Base-by-base conservation (phyloP, 2,113 vertebrate genomes). In the Dipodomys ordii region DNA sequence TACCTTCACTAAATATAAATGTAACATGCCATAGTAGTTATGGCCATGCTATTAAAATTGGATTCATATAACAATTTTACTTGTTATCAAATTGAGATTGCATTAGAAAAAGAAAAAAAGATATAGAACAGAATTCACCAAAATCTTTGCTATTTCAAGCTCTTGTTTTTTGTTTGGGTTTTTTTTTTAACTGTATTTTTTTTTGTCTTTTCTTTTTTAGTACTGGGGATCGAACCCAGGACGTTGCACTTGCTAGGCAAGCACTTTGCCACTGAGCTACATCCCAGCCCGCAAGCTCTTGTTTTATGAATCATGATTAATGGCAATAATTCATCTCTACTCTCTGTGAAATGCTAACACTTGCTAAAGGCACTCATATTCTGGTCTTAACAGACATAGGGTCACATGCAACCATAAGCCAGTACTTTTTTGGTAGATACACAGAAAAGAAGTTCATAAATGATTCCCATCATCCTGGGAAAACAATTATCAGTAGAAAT, bases 291-390 rank as follows among this genome's bases (percentile, higher is more conserved):
- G n/a, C 77, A 91, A 94, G 71, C 53, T 95, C 60, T 53, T 87
- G 5, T 80, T 80, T 87, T 77, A 92, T 93, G 71, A 82, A 83
- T 39, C 20, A n/a, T 81, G 88, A 86, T 81, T 91, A 83, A 94
- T 2, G 67, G 78, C 87, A 94, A 35, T 78, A 91, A 80, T 39
- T 96, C 71, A 87, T 73, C 68, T 88, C 85, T 95, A 90, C 91
- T 81, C 73, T 94, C 93, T 79, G 62, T 83, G 90, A 95, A 96
- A 95, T 90, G 74, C 86, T 95, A 92, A 93, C 72, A 73, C 93
- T 95, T 92, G 83, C 95, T 93, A 96, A 97, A 97, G 97, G 97
- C 96, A 97, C 97, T 97, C 96, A 92, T 88, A 95, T 86, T 96
- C 90, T 92, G 92, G 96, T 80, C 86, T 95, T 96, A 93, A 93